Percentiles rank a stretch among this genome's conserved stretches.
These are phyloP conservation scores for Apocheima hispidaria DNA, from an alignment of 2,888 invertebrate species.

Conservation along the genomic window DNA sequence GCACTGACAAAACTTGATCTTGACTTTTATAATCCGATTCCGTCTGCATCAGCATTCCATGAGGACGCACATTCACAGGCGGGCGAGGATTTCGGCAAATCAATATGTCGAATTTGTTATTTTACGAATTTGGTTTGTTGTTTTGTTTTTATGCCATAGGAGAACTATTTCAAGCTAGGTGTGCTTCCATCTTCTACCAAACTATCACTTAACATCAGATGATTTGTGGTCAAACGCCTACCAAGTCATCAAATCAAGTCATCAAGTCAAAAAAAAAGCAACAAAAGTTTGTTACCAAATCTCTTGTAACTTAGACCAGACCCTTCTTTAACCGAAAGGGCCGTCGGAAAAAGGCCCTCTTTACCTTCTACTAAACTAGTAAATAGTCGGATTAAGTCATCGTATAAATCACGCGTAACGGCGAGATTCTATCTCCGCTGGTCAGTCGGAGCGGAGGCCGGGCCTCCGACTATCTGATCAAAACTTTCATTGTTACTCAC, in stretches of 20 bases:
- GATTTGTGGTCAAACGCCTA: too few species aligned
- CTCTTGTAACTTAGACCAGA: slow-evolving; percentile 41
- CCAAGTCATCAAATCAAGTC: too few species aligned
- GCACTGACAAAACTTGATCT: too few species aligned
- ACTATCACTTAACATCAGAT: too few species aligned
- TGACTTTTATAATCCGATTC: too few species aligned
- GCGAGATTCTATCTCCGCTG: slow-evolving; percentile 36
- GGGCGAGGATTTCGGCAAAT: too few species aligned
- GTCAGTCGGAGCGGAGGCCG: neutral
- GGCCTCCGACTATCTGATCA: slow-evolving; percentile 23
- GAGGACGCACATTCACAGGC: too few species aligned
- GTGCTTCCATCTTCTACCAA: neutral
- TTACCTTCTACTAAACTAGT: slow-evolving; percentile 84
- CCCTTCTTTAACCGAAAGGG: slow-evolving; percentile 56
- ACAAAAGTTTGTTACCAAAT: neutral
- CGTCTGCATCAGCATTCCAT: too few species aligned
- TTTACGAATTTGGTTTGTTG: too few species aligned
- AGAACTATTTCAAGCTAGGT: too few species aligned
- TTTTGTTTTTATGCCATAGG: too few species aligned
- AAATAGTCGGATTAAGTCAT: slow-evolving; percentile 83
- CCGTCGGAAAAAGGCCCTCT: slow-evolving; percentile 76
- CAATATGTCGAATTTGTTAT: too few species aligned
- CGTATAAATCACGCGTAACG: slow-evolving; percentile 73
- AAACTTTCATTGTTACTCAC: slow-evolving; percentile 27
- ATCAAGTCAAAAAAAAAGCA: neutral